Conservation (phyloP, 2,888 invertebrate species). For the Cerastis leucographa region DNA sequence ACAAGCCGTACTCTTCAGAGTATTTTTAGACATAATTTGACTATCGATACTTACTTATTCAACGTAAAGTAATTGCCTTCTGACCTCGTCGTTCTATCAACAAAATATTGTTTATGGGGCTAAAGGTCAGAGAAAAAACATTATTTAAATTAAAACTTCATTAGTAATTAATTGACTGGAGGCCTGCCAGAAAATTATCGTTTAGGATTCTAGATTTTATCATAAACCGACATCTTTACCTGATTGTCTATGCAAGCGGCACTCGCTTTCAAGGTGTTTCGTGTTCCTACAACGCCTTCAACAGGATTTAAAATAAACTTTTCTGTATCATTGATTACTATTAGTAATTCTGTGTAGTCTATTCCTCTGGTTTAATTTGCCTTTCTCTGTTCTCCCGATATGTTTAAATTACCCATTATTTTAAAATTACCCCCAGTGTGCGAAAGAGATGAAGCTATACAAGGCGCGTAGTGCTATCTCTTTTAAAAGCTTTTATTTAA, state of each 20-base stretch:
- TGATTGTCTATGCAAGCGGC: background rate
- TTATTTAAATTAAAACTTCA: conserved; percentile 18
- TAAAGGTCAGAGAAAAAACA: conserved; percentile 31
- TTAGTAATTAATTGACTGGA: background rate
- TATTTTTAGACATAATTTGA: background rate
- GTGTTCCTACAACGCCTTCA: background rate
- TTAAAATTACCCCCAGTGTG: background rate
- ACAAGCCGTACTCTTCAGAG: background rate
- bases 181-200: background rate
- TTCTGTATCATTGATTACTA: background rate
- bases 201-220: background rate
- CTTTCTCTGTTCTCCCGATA: background rate
- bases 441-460: background rate
- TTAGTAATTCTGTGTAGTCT: too few species aligned
- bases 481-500: too few species aligned
- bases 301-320: background rate
- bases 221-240: background rate
- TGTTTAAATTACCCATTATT: background rate
- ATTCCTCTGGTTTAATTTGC: background rate
- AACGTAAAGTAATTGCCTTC: conserved; percentile 11
- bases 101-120: conserved; percentile 16
- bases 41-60: conserved; percentile 1
- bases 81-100: conserved; percentile 33
- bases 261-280: background rate
- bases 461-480: background rate